Base-by-base conservation (phyloP, 30 jellyfish, hydroid and myxozoan species). In the Pseudorhiza aurosa region DNA sequence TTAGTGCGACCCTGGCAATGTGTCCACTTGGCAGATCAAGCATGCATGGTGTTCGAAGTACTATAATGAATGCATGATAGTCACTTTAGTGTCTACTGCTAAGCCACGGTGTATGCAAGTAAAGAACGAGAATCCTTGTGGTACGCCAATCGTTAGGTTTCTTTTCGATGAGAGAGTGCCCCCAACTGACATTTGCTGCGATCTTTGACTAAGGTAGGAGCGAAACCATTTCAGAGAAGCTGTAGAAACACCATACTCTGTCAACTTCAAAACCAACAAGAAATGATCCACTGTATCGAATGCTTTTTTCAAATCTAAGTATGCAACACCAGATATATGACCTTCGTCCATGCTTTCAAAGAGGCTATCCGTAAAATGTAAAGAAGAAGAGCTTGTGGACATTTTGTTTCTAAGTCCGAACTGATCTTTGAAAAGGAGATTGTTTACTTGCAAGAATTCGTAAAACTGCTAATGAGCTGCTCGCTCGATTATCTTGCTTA, bases 141-240 rank as follows among this genome's bases (percentile, higher is more conserved):
- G 93, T 51, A 81, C 85, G 25, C 85, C 85, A 64, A 67, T 81
- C 68, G 68, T 64, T 81, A 65, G 78, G 72, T 67, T 81, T 81
- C 85, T 68, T 65, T 81, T 65, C 59, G 81, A 65, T 37, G 86
- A 65, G 58, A 78, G 93, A 65, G 93, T 68, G 62, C 67, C 93
- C 36, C 85, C 93, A 4, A 81, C 82, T 30, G 86, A 81, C 77
- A 78, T 65, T 81, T 65, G 84, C 86, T 81, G 86, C 46, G 93
- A 33, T 67, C 93, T 81, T 86, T 81, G 79, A 81, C 86, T 78
- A 78, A 78, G 90, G 46, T 78, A 49, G 90, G 90, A 78, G 81
- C 82, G 75, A 78, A 78, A 78, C 83, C 90, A 57, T 37, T 56
- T 56, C 79, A 76, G 81, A 76, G 69, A 56, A 59, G 79, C 88